phyloP scores from a whole-genome alignment of 2,113 vertebrate genomes.

The Lepidothrix coronata region DNA sequence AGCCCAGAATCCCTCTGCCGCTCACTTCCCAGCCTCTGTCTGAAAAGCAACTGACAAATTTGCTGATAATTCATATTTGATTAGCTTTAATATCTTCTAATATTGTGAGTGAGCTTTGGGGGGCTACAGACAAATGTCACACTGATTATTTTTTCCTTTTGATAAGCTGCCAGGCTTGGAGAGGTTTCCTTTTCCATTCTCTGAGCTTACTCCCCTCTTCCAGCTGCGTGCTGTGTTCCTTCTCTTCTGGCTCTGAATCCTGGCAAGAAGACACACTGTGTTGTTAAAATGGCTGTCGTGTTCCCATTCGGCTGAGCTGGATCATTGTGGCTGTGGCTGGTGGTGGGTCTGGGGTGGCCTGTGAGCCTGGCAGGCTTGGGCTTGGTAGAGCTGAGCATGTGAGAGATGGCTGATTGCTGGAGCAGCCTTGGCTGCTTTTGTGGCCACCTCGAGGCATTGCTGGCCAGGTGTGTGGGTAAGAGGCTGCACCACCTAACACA shows the following conservation, averaged over 20 bases:
- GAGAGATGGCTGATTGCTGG: neutral
- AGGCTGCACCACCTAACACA: accelerated
- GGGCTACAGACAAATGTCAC: neutral
- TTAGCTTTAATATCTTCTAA: neutral
- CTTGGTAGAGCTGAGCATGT: accelerated
- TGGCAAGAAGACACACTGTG: accelerated
- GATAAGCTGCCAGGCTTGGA: neutral
- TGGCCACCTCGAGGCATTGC: accelerated
- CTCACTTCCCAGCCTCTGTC: neutral
- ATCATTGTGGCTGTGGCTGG: neutral
- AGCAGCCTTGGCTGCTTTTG: neutral
- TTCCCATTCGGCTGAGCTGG: accelerated
- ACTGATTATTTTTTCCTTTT: constrained; percentile 28
- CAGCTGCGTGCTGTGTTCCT: neutral
- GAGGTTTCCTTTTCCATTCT: neutral
- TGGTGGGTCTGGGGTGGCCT: accelerated
- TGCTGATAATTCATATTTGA: constrained; percentile 22
- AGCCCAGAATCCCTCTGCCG: neutral
- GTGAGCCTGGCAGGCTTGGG: neutral
- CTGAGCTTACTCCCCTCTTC: neutral
- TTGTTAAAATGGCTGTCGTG: accelerated
- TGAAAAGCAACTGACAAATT: neutral
- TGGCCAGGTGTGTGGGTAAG: accelerated
- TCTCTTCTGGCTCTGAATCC: neutral
- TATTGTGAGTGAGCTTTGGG: neutral